These are phyloP conservation scores for Buathra laborator DNA, from an alignment of 2,888 invertebrate species.

Conservation along the genomic window DNA sequence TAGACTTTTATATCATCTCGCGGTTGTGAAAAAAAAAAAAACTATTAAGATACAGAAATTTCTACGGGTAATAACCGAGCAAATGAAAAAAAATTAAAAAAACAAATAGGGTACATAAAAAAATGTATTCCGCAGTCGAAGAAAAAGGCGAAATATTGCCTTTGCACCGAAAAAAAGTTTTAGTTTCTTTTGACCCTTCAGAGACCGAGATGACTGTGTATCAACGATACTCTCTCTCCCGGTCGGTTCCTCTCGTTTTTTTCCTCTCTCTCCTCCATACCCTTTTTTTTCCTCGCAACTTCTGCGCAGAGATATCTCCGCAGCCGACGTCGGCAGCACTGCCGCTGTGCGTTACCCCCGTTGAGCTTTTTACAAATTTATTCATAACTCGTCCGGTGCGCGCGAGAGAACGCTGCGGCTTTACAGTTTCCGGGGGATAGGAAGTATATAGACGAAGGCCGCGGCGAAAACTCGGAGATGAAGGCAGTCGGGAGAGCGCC, in stretches of 20 bases:
- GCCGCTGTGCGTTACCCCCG: constrained; percentile 36
- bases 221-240: not conserved
- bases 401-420: constrained; percentile 41
- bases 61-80: constrained; percentile 1
- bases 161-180: not conserved
- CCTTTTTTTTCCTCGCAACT: constrained; percentile 3
- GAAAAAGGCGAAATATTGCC: not conserved
- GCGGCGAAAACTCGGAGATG: constrained; percentile 32
- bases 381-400: constrained; percentile 70
- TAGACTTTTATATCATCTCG: not conserved
- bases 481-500: not conserved
- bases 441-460: constrained; percentile 1
- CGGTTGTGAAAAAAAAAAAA: not conserved
- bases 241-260: not conserved
- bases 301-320: not conserved
- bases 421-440: constrained; percentile 62
- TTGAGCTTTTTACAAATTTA: constrained; percentile 72
- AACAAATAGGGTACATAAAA: not conserved
- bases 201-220: not conserved
- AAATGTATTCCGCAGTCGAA: not conserved
- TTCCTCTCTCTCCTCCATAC: not conserved
- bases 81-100: not conserved
- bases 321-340: not conserved
- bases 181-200: not conserved
- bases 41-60: not conserved